phyloP scores from a whole-genome alignment of 2,797 vertebrate species.

The Onychomys torridus region DNA sequence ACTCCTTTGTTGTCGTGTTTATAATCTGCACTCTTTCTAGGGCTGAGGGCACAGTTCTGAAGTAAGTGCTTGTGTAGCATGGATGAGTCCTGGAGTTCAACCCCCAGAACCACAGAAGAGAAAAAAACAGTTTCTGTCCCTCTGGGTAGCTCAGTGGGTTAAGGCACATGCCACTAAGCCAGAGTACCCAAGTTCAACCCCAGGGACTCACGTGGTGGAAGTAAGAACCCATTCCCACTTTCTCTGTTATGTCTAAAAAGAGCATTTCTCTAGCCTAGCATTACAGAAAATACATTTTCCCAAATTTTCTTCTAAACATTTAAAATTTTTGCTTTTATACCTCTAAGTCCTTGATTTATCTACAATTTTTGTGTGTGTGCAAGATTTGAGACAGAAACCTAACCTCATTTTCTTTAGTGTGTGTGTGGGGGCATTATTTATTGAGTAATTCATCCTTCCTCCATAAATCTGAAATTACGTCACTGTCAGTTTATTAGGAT shows the following conservation, averaged over 20 bases:
- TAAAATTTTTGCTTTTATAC: slow-evolving; percentile 1
- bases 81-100: not conserved
- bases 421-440: not conserved
- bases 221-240: not conserved
- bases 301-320: slow-evolving; percentile 48
- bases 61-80: not conserved
- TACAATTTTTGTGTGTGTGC: not conserved
- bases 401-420: slow-evolving; percentile 48
- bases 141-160: not conserved
- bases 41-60: not conserved
- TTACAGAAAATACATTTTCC: slow-evolving; percentile 14
- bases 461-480: not conserved
- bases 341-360: slow-evolving; percentile 43
- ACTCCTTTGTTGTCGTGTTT: not conserved
- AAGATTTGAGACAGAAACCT: not conserved
- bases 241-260: slow-evolving; percentile 41
- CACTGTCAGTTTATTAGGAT: not conserved
- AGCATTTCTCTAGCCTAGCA: not conserved
- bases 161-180: not conserved
- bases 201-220: not conserved
- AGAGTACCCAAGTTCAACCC: not conserved
- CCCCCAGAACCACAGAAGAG: not conserved
- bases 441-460: not conserved
- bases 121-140: not conserved
- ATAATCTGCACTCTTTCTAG: not conserved